These are phyloP conservation scores for Machimus rusticus DNA, from an alignment of 2,888 invertebrate species.

Conservation along the genomic window DNA sequence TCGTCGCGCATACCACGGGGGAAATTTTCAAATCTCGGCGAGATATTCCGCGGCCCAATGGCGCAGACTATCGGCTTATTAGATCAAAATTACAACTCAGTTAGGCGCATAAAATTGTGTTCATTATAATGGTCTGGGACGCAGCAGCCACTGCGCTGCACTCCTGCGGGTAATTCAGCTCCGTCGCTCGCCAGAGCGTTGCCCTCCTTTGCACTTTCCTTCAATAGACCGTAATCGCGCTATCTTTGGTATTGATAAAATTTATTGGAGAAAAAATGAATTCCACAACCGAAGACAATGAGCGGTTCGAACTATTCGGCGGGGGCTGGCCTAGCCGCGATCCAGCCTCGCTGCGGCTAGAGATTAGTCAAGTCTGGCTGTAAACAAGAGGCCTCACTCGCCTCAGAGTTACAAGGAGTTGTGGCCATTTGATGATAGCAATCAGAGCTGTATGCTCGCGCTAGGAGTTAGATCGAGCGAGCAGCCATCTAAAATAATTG, in stretches of 20 bases:
- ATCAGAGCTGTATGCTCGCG: not conserved
- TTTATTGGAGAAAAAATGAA: conserved; percentile 33
- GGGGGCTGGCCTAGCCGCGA: not conserved
- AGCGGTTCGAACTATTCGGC: not conserved
- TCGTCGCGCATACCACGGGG: not conserved
- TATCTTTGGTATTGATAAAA: conserved; percentile 29
- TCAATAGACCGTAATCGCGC: not conserved
- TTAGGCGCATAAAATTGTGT: conserved; percentile 45
- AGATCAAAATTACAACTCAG: conserved; percentile 48
- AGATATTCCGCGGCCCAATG: conserved; percentile 14
- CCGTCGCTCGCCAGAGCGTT: not conserved
- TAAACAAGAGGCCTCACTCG: not conserved
- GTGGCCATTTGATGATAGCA: not conserved
- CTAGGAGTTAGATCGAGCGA: not conserved
- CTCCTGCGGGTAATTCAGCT: not conserved
- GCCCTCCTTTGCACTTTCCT: conserved; percentile 21
- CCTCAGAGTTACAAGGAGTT: not conserved
- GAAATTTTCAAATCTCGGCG: conserved; percentile 5
- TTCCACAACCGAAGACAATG: conserved; percentile 7
- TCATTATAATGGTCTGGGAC: conserved; percentile 8
- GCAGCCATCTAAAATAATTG: not conserved
- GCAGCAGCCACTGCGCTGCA: not conserved
- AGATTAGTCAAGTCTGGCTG: not conserved
- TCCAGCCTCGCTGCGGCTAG: not conserved
- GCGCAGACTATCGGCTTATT: conserved; percentile 42